A percentile compares a stretch with the other conserved stretches of the same genome.
Evolutionary conservation across 2,888 invertebrate species (phyloP).

Genomic region (Clostera curtula): DNA sequence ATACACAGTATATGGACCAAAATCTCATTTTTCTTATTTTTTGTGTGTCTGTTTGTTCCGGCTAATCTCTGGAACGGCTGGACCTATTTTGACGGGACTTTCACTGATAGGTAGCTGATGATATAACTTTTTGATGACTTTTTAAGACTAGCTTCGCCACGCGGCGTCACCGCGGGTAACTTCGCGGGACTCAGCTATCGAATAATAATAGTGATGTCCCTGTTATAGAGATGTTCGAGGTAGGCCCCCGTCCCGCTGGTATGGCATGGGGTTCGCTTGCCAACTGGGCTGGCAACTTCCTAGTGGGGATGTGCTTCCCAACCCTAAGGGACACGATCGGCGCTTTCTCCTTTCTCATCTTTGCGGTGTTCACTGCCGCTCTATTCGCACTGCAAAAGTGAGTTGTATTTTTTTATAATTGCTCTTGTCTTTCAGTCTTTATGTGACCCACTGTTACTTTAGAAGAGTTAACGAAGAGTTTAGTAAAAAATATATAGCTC

Average conservation of each 20-base stretch:
- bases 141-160: background rate
- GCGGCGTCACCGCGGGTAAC: too few relatives aligned
- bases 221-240: constrained; percentile 90
- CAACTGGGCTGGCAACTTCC: constrained; percentile 92
- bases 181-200: too few relatives aligned
- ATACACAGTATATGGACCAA: too few relatives aligned
- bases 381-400: constrained; percentile 78
- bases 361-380: constrained; percentile 72
- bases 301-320: constrained; percentile 87
- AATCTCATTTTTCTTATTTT: background rate
- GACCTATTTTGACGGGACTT: too few relatives aligned
- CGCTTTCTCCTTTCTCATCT: constrained; percentile 84
- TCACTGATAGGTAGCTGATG: too few relatives aligned
- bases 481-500: too few relatives aligned
- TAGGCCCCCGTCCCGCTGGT: constrained; percentile 87
- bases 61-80: too few relatives aligned
- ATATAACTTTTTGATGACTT: too few relatives aligned
- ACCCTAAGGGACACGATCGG: constrained; percentile 77
- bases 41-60: background rate
- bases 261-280: constrained; percentile 91
- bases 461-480: too few relatives aligned
- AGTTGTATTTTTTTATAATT: constrained; percentile 25
- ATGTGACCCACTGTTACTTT: too few relatives aligned
- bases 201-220: too few relatives aligned
- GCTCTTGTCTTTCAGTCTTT: too few relatives aligned